These are phyloP conservation scores for Catocala nupta DNA, from an alignment of 2,888 invertebrate genomes.

Conservation along the genomic window DNA sequence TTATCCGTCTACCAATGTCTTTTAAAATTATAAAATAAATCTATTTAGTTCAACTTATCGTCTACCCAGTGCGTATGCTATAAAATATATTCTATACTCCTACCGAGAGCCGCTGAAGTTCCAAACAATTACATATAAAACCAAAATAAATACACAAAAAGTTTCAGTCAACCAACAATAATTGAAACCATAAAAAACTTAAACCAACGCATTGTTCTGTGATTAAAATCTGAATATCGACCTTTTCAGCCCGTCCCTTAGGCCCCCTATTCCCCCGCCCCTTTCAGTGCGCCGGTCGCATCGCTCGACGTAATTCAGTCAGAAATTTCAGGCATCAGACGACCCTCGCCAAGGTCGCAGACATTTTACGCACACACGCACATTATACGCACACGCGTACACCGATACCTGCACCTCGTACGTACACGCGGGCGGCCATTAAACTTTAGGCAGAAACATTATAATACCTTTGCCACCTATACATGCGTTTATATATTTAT, in stretches of 20 bases:
- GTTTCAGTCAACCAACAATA: slow-evolving; percentile 4
- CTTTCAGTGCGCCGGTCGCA: slow-evolving; percentile 50
- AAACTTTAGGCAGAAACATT: slow-evolving; percentile 58
- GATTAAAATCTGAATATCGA: slow-evolving; percentile 74
- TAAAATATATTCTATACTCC: not conserved
- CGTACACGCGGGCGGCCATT: slow-evolving; percentile 61
- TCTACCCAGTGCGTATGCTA: not conserved
- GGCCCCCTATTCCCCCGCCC: slow-evolving; percentile 32
- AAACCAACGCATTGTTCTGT: slow-evolving; percentile 58
- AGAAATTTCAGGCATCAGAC: slow-evolving; percentile 75
- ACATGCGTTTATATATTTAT: slow-evolving; percentile 9
- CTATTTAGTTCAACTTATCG: too few species aligned
- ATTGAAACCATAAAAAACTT: slow-evolving; percentile 24
- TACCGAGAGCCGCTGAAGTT: not conserved
- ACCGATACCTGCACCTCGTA: slow-evolving; percentile 58
- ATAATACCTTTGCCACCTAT: slow-evolving; percentile 23
- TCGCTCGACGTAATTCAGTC: slow-evolving; percentile 61
- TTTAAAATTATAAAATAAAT: too few species aligned
- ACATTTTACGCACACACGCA: slow-evolving; percentile 70
- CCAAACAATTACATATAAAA: slow-evolving; percentile 1
- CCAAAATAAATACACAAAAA: slow-evolving; percentile 1
- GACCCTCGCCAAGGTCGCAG: slow-evolving; percentile 85
- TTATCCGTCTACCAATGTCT: too few species aligned
- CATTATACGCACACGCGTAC: slow-evolving; percentile 55
- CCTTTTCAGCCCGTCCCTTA: slow-evolving; percentile 46